phyloP scores from a whole-genome alignment of 2,113 vertebrate genomes.

The Platichthys flesus region DNA sequence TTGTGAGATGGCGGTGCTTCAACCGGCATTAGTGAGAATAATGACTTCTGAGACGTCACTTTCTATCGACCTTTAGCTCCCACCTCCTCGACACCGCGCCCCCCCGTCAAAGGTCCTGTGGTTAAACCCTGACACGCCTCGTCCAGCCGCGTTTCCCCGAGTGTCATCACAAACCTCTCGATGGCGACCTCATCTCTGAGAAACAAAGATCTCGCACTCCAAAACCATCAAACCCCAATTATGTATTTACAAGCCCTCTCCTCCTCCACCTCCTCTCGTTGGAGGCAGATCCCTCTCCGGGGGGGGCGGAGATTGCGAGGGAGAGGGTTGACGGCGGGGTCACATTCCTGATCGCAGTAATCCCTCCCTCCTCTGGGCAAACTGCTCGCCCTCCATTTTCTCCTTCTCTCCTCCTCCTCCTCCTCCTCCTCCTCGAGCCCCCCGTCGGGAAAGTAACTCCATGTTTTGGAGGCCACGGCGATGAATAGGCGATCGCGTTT shows the following conservation, averaged over 20 bases:
- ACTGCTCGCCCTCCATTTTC: constrained; percentile 50
- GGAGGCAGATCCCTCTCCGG: constrained; percentile 17
- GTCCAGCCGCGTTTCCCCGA: constrained; percentile 49
- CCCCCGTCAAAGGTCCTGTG: constrained; percentile 55
- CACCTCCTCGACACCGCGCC: constrained; percentile 43
- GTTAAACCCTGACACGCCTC: constrained; percentile 67
- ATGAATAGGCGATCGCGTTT: constrained; percentile 54
- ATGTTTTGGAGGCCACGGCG: constrained; percentile 26
- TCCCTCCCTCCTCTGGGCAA: constrained; percentile 52
- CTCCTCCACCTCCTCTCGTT: not conserved
- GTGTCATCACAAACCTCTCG: constrained; percentile 51
- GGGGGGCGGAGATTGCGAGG: constrained; percentile 30
- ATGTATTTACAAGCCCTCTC: constrained; percentile 68
- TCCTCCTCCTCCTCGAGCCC: constrained; percentile 41
- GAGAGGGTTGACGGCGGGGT: constrained; percentile 50
- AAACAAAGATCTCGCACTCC: constrained; percentile 60
- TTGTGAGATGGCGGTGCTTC: constrained; percentile 59
- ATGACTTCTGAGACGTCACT: constrained; percentile 72
- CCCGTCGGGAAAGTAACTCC: constrained; percentile 64
- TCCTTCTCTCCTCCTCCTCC: constrained; percentile 38
- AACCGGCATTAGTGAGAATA: constrained; percentile 72
- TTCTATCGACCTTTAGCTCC: constrained; percentile 65
- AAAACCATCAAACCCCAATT: constrained; percentile 65
- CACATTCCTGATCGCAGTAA: constrained; percentile 73
- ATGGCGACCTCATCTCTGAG: constrained; percentile 35